Base-by-base conservation (phyloP, 2,113 vertebrate genomes). In the Scophthalmus maximus region DNA sequence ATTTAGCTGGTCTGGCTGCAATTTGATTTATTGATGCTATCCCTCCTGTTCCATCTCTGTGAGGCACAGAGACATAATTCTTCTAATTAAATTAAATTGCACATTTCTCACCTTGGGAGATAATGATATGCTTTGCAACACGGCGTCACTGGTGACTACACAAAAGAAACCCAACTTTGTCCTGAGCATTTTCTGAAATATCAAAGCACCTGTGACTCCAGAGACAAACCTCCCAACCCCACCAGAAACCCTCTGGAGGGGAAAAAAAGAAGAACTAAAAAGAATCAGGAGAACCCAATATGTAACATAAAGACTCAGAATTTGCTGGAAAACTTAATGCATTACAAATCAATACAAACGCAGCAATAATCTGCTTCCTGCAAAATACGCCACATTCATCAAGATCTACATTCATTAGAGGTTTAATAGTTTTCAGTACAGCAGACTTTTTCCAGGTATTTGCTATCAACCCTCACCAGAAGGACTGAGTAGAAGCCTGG, bases 401-500 rank as follows among this genome's bases (percentile, higher is more conserved):
- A 42, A 53, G 7, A 57, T 72, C 15, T 49, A 10, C 3, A 63
- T 18, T 63, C 17, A 34, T 27, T 44, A 4, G 20, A 40, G 27
- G 32, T 60, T 60, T 18, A 23, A 27, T 23, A 23, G 30, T 53
- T 65, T 38, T 20, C 38, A 46, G 32, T 59, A 4, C 11, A 46
- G 44, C n/a, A 61, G 29, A 55, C 49, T 27, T 40, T 68, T 59
- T 68, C 18, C 22, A 29, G 42, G 58, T 15, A 57, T 73, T 67
- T 60, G 30, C 66, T 38, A 67, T 58, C 23, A 32, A 68, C 32
- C 44, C 96, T 94, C 92, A 99, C 98, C 97, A 98, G 90, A 27
- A 99, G 93, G 40, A 97, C 96, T 2, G 96, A 97, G 86, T 98
- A 99, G 90, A 99, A 99, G 47, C 97, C 97, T 17, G 98, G 95